phyloP scores from a whole-genome alignment of 2,797 vertebrate genomes.

The Sebastes flavidus region DNA sequence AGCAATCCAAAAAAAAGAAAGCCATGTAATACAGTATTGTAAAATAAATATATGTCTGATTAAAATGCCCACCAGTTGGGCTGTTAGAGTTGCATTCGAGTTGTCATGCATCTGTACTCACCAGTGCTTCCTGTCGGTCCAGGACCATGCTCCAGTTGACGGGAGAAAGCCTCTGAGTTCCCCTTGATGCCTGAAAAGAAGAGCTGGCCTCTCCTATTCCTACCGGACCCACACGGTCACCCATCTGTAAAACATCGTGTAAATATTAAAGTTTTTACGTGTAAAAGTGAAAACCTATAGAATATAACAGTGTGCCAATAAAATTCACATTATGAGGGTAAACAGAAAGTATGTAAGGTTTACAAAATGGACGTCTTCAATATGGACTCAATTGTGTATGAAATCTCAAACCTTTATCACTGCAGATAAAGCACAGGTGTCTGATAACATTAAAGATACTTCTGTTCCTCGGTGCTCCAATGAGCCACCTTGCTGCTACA shows the following conservation, averaged over 20 bases:
- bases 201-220: slow-evolving; percentile 80
- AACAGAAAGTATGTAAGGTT: neutral
- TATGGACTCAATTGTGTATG: neutral
- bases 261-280: neutral
- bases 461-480: neutral
- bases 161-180: slow-evolving; percentile 37
- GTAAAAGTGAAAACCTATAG: neutral
- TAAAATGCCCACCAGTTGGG: neutral
- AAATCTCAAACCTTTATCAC: neutral
- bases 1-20: neutral
- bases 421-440: neutral
- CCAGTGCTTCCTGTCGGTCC: slow-evolving; percentile 77
- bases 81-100: neutral
- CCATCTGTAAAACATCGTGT: slow-evolving; percentile 71
- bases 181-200: slow-evolving; percentile 25
- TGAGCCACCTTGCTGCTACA: neutral
- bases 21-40: neutral
- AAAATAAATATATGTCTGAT: neutral
- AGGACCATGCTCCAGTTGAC: slow-evolving; percentile 71
- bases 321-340: neutral
- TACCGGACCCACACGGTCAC: slow-evolving; percentile 83
- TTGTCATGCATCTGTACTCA: slow-evolving; percentile 46
- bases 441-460: neutral
- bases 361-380: neutral
- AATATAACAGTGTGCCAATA: neutral